phyloP scores from a whole-genome alignment of 30 jellyfish, hydroid and myxozoan genomes.

The Cassiopea xamachana region DNA sequence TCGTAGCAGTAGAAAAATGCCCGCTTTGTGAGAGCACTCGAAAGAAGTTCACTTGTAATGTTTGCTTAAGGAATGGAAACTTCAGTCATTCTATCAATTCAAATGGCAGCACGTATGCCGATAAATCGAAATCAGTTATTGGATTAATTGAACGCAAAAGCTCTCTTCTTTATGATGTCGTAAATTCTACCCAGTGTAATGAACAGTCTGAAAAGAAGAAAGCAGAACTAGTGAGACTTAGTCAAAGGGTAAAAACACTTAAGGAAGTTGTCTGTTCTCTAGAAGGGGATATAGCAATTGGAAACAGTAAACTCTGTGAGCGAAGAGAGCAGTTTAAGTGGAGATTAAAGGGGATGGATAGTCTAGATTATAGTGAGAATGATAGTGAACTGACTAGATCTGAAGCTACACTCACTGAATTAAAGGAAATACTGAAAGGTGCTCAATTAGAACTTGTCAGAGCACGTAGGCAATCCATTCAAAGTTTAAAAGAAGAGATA shows the following conservation, averaged over 20 bases:
- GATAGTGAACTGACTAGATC: neutral
- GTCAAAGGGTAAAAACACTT: constrained; percentile 3
- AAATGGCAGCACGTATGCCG: constrained; percentile 16
- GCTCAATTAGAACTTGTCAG: constrained; percentile 1
- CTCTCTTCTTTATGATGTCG: neutral
- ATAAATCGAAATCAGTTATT: neutral
- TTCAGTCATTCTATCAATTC: constrained; percentile 36
- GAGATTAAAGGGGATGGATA: neutral
- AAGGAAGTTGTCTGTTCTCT: neutral
- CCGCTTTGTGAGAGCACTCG: constrained; percentile 85
- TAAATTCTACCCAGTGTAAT: neutral
- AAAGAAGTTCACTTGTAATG: constrained; percentile 70
- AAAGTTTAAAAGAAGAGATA: constrained; percentile 57
- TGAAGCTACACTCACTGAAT: neutral
- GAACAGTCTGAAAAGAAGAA: constrained; percentile 3
- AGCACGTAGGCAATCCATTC: constrained; percentile 38
- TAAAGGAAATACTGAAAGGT: neutral
- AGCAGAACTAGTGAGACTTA: neutral
- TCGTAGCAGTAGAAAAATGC: constrained; percentile 87
- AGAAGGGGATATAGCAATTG: neutral
- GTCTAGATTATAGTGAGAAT: neutral
- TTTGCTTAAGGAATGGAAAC: constrained; percentile 69
- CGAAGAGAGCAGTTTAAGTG: neutral
- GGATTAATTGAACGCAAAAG: neutral
- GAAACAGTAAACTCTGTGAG: neutral